phyloP scores from a whole-genome alignment of 2,113 vertebrate species.

The Pionites leucogaster region DNA sequence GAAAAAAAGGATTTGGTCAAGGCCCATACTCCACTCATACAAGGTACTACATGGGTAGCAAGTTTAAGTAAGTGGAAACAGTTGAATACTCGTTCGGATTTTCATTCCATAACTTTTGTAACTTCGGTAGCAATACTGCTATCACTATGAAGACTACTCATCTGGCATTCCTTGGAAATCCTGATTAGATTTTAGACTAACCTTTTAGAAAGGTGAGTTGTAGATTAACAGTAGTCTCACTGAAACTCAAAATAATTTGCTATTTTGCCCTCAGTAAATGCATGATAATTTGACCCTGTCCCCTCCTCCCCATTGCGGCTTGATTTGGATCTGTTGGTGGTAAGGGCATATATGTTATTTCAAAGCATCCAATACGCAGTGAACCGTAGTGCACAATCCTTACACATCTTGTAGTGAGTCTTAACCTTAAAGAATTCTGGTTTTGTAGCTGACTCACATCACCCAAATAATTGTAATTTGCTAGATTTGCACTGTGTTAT shows the following conservation, averaged over 20 bases:
- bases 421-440: neutral
- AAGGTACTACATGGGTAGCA: neutral
- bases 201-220: neutral
- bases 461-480: neutral
- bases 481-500: neutral
- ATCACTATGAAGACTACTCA: neutral
- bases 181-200: neutral
- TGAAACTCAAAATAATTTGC: neutral
- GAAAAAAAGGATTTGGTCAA: neutral
- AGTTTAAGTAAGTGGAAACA: neutral
- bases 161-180: neutral
- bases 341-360: rapidly evolving
- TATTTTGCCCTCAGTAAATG: neutral
- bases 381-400: neutral
- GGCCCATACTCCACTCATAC: neutral
- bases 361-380: neutral
- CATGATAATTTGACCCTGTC: neutral
- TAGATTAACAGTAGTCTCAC: neutral
- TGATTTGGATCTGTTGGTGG: neutral
- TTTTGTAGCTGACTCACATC: neutral
- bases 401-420: neutral
- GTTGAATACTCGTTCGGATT: neutral
- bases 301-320: neutral
- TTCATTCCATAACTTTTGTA: neutral
- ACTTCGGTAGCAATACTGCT: neutral